Evolutionary conservation across 2,888 invertebrate species (phyloP), one percentile per base, ranked within the genome.

Genomic region (Ophion obscuratus): DNA sequence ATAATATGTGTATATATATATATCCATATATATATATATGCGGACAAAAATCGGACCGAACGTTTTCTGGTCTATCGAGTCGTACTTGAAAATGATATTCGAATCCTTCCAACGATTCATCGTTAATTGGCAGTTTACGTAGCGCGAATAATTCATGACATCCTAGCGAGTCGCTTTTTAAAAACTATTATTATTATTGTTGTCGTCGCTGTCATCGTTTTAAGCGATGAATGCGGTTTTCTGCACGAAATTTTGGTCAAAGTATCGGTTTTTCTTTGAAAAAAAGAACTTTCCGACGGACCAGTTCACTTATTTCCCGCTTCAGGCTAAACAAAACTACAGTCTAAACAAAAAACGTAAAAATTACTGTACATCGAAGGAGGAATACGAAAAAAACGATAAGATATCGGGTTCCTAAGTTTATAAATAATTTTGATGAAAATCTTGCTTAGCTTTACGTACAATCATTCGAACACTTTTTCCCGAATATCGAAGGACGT

Each of bases 81-180:
- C 70, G 75, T 82, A 74, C 7, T 40, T 40, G 6, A 40, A 40
- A 68, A 70, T 82, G 79, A 76, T 73, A 66, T 80, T 83, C 73
- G 47, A 27, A 81, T 81, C 61, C 31, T 59, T 70, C 59, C 80
- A 57, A 81, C 66, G 62, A 62, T 44, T 53, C 40, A 79, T 81
- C 73, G 36, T 78, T 74, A 76, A 79, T 82, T 82, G 82, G 85
- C 79, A 85, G 82, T 80, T 85, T 83, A 83, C 76, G 85, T 82
- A 82, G 82, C 82, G 66, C 66, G 75, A 82, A 76, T 24, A 71
- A 76, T 79, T 80, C 66, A 53, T 67, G 66, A 71, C 71, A 27
- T 71, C 24, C 17, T 64, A 70, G 20, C 31, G 62, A 68, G 73
- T 67, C 78, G 59, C 66, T 66, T 77, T 77, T 44, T 44, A 14